These are phyloP conservation scores for Apomyelois bistriatella DNA, from an alignment of 2,888 invertebrate genomes.

Conservation along the genomic window DNA sequence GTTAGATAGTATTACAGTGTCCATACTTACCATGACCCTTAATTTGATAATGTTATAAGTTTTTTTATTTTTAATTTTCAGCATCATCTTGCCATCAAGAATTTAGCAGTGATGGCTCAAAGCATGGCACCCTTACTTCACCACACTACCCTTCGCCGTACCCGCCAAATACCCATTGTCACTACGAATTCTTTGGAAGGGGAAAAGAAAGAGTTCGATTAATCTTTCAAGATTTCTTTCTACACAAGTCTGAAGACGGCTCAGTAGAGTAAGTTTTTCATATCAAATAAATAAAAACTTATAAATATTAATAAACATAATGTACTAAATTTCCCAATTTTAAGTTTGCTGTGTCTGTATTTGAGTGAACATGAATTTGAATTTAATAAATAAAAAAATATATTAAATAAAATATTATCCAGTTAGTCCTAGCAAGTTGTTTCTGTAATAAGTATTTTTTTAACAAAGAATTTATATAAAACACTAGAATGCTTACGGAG, in stretches of 20 bases:
- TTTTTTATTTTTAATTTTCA: slow-evolving; percentile 66
- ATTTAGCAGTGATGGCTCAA: slow-evolving; percentile 88
- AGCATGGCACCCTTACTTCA: slow-evolving; percentile 91
- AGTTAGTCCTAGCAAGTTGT: too few relatives aligned
- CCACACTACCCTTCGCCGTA: slow-evolving; percentile 92
- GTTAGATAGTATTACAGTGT: too few relatives aligned
- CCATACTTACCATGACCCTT: too few relatives aligned
- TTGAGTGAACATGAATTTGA: too few relatives aligned
- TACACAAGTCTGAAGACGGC: slow-evolving; percentile 83
- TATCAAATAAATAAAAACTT: neutral
- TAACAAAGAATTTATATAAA: too few relatives aligned
- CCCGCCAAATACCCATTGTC: slow-evolving; percentile 89
- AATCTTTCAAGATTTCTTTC: slow-evolving; percentile 90
- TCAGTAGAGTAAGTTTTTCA: slow-evolving; percentile 81
- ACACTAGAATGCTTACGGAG: too few relatives aligned
- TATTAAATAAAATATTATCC: too few relatives aligned
- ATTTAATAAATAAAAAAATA: too few relatives aligned
- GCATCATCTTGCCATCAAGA: slow-evolving; percentile 88
- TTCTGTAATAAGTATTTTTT: too few relatives aligned
- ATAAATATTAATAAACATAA: neutral
- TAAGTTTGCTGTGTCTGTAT: too few relatives aligned
- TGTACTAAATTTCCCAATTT: too few relatives aligned
- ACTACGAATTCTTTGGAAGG: slow-evolving; percentile 93
- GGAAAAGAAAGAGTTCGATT: slow-evolving; percentile 92
- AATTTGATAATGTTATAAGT: too few relatives aligned